Conservation (phyloP, 2,888 invertebrate species). For the Parnassius mnemosyne region DNA sequence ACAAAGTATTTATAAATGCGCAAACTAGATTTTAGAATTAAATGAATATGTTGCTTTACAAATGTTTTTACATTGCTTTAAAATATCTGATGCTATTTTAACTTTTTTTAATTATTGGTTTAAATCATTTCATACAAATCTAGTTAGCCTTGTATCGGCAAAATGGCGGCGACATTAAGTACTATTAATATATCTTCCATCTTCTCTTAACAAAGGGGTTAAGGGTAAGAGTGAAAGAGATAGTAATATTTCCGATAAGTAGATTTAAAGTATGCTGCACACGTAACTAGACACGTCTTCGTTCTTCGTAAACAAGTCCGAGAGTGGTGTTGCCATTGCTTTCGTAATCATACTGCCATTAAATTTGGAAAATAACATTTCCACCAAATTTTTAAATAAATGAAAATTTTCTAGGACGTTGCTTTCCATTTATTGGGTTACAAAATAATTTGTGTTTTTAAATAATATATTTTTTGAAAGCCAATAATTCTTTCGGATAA, state of each 20-base stretch:
- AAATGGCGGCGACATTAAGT: conserved; percentile 74
- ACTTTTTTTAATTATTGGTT: conserved; percentile 33
- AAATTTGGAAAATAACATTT: conserved; percentile 27
- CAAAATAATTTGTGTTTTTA: too few species aligned
- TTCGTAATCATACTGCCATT: conserved; percentile 27
- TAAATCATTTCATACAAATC: conserved; percentile 55
- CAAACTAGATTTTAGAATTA: conserved; percentile 29
- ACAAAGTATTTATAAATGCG: conserved; percentile 8
- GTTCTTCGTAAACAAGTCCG: conserved; percentile 73
- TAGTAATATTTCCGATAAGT: conserved; percentile 56
- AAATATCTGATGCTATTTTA: not conserved
- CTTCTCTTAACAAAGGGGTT: conserved; percentile 44
- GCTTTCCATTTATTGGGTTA: too few species aligned
- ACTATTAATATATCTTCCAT: conserved; percentile 68
- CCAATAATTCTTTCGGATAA: too few species aligned
- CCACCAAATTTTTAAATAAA: too few species aligned
- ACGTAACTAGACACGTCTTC: conserved; percentile 79
- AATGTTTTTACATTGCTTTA: not conserved
- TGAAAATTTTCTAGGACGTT: too few species aligned
- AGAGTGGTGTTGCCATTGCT: conserved; percentile 55
- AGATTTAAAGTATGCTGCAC: conserved; percentile 63
- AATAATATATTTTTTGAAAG: too few species aligned
- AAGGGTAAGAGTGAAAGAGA: conserved; percentile 49
- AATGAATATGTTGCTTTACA: conserved; percentile 22
- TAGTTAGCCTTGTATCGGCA: conserved; percentile 67